Base-by-base conservation (phyloP, 2,797 vertebrate species). In the Thunnus albacares region DNA sequence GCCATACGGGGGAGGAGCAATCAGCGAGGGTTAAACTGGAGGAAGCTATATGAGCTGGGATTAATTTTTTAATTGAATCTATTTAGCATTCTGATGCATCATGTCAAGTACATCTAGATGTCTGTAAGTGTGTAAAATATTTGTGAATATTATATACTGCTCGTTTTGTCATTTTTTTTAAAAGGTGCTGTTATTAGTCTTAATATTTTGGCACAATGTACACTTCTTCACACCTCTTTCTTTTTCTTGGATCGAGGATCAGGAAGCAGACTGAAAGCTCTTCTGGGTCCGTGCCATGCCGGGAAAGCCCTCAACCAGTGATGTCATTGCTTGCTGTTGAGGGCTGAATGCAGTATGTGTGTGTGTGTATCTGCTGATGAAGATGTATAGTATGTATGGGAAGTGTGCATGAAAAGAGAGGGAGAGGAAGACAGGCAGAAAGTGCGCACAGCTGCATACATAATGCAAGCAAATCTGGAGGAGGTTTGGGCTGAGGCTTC, bases 251-350 rank as follows among this genome's bases (percentile, higher is more conserved):
- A 43, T 14, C 41, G 3, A 12, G 43, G 38, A 69, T 47, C 74
- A 56, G 63, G 43, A 57, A 75, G 66, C 57, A 67, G 52, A 66
- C 22, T 63, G 18, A 65, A 75, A 73, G 77, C 73, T 53, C 59
- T 52, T 61, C 56, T 89, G 84, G 88, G 68, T 7, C 10, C 1
- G 1, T 60, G 80, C 80, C 88, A 84, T 12, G 51, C 56, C 59
- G 73, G 87, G 55, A 81, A 71, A 83, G 64, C 67, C 76, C 85
- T 77, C 64, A 12, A 73, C 53, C 38, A 11, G 65, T 79, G 83
- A 89, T 75, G 83, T 87, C 84, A 71, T 80, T 3, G 47, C 65
- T 76, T 1, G 28, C 61, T 3, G 85, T 35, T 79, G 64, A 77
- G 76, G 63, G 56, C 56, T 74, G 61, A 75, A 78, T 77, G 61